A percentile compares a stretch with the other conserved stretches of the same genome.
These are phyloP conservation scores for Pocillopora verrucosa DNA, from an alignment of 64 coral and sea anemone genomes.

Conservation along the genomic window DNA sequence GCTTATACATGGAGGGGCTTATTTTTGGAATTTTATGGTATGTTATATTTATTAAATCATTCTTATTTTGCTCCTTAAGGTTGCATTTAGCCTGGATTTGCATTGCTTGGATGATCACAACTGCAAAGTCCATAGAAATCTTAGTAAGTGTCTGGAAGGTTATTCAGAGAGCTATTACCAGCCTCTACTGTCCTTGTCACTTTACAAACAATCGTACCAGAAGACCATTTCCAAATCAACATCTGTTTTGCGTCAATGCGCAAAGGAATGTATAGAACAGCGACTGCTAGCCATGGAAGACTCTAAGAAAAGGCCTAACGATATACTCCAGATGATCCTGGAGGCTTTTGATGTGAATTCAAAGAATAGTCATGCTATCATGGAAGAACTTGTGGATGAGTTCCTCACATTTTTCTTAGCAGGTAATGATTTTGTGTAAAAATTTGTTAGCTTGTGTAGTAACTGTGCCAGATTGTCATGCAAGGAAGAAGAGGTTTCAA, in stretches of 20 bases:
- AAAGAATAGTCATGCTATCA: neutral
- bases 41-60: too few relatives aligned
- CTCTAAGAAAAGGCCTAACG: slow-evolving; percentile 15
- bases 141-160: slow-evolving; percentile 27
- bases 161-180: slow-evolving; percentile 23
- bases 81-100: slow-evolving; percentile 67
- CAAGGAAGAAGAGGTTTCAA: too few relatives aligned
- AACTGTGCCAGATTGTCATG: too few relatives aligned
- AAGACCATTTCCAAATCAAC: slow-evolving; percentile 53
- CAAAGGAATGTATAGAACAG: slow-evolving; percentile 54
- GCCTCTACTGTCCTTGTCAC: slow-evolving; percentile 28
- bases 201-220: slow-evolving; percentile 64
- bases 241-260: slow-evolving; percentile 51
- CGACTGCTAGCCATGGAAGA: slow-evolving; percentile 30
- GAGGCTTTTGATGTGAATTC: neutral
- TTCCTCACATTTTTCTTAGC: slow-evolving; percentile 82
- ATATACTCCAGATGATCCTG: slow-evolving; percentile 63
- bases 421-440: slow-evolving; percentile 41
- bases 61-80: slow-evolving; percentile 15
- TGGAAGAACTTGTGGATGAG: slow-evolving; percentile 81
- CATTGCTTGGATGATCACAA: slow-evolving; percentile 45
- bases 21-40: too few relatives aligned
- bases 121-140: slow-evolving; percentile 29
- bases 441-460: too few relatives aligned
- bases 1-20: too few relatives aligned